phyloP scores from a whole-genome alignment of 2,888 invertebrate species.

The Himalopsyche japonica region DNA sequence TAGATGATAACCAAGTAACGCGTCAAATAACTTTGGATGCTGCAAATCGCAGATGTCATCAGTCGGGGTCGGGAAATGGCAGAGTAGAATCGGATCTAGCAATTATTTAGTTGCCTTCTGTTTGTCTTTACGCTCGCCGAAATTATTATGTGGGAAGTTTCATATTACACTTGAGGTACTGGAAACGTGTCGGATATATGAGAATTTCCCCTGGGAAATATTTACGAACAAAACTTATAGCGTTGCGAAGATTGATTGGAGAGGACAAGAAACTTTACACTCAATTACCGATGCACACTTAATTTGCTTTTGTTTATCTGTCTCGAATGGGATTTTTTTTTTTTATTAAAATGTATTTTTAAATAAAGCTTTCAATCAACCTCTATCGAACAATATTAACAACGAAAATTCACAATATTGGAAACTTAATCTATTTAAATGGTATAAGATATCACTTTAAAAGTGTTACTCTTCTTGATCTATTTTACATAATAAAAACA shows the following conservation, averaged over 20 bases:
- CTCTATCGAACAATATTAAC: no score
- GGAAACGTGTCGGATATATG: neutral
- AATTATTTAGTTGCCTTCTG: neutral
- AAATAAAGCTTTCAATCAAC: no score
- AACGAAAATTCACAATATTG: no score
- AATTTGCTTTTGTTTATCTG: no score
- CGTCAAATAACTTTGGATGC: neutral
- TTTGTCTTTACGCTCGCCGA: neutral
- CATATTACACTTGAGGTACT: neutral
- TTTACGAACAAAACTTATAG: neutral
- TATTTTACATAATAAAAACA: no score
- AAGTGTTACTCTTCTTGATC: no score
- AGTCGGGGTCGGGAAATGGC: neutral
- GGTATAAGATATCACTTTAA: no score
- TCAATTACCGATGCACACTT: no score
- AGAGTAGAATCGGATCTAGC: neutral
- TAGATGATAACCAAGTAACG: neutral
- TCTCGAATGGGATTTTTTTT: no score
- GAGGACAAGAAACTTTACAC: no score
- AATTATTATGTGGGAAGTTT: neutral
- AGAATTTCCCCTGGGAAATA: neutral
- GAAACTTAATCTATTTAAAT: no score
- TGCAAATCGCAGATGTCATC: neutral
- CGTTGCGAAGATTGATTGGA: neutral
- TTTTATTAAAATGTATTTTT: no score